These are phyloP conservation scores for Oeneis ivallda DNA, from an alignment of 2,888 invertebrate genomes.

Conservation along the genomic window DNA sequence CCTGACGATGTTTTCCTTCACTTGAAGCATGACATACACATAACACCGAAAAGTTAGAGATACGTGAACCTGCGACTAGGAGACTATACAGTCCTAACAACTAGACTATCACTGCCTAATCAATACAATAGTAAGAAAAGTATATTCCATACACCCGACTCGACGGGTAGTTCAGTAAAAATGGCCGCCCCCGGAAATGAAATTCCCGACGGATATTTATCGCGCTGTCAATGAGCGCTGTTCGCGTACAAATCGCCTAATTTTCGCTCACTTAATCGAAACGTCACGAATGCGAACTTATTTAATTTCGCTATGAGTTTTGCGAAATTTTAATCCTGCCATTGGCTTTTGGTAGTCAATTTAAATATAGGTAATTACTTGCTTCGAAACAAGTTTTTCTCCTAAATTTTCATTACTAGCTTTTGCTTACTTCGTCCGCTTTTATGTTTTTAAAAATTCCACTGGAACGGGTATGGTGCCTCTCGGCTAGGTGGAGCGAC, in stretches of 20 bases:
- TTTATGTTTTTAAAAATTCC: no score
- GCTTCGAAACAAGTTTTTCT: not conserved
- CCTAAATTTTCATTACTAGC: no score
- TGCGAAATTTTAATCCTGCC: not conserved
- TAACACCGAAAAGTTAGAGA: no score
- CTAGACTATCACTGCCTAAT: no score
- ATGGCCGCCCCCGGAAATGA: conserved; percentile 52
- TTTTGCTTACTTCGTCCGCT: no score
- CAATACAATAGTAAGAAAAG: not conserved
- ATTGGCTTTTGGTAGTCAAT: not conserved
- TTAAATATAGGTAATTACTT: not conserved
- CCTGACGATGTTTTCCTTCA: no score
- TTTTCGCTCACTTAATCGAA: conserved; percentile 42
- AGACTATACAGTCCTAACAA: no score
- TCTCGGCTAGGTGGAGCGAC: no score
- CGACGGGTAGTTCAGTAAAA: conserved; percentile 44
- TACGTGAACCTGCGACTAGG: no score
- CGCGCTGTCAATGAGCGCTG: conserved; percentile 46
- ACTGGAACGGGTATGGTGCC: no score
- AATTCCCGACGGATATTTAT: conserved; percentile 59
- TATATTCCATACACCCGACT: not conserved
- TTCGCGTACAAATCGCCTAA: conserved; percentile 49
- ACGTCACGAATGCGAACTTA: conserved; percentile 33
- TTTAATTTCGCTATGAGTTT: conserved; percentile 14
- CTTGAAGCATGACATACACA: no score